Percentiles rank a stretch among this genome's conserved stretches.
Conservation (phyloP, 2,888 invertebrate genomes). For the Drosophila mercatorum region DNA sequence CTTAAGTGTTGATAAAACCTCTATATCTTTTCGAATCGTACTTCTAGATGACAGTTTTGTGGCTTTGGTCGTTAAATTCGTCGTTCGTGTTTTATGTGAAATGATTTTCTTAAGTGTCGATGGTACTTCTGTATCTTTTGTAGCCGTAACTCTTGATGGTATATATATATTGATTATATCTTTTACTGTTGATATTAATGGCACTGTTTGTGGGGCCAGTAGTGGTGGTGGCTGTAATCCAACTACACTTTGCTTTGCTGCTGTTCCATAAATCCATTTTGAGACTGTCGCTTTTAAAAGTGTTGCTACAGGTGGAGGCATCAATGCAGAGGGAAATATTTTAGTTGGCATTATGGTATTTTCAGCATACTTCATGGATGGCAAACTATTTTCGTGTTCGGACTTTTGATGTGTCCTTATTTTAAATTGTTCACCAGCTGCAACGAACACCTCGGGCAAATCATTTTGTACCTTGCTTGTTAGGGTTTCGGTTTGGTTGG, state of each 20-base stretch:
- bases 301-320: neutral
- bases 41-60: neutral
- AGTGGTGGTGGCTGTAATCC: slow-evolving; percentile 8
- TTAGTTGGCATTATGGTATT: neutral
- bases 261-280: neutral
- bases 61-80: neutral
- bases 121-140: neutral
- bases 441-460: slow-evolving; percentile 29
- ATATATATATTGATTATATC: neutral
- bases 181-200: neutral
- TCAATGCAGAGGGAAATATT: neutral
- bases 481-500: neutral
- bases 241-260: neutral
- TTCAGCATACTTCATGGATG: neutral
- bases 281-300: neutral
- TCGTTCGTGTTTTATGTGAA: neutral
- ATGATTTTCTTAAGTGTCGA: neutral
- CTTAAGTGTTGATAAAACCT: neutral
- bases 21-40: neutral
- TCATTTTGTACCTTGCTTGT: neutral
- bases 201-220: neutral
- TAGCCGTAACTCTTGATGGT: neutral
- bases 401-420: neutral
- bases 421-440: slow-evolving; percentile 52
- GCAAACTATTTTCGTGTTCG: neutral